Conservation (phyloP, 2,113 vertebrate species). For the Semnornis frantzii region DNA sequence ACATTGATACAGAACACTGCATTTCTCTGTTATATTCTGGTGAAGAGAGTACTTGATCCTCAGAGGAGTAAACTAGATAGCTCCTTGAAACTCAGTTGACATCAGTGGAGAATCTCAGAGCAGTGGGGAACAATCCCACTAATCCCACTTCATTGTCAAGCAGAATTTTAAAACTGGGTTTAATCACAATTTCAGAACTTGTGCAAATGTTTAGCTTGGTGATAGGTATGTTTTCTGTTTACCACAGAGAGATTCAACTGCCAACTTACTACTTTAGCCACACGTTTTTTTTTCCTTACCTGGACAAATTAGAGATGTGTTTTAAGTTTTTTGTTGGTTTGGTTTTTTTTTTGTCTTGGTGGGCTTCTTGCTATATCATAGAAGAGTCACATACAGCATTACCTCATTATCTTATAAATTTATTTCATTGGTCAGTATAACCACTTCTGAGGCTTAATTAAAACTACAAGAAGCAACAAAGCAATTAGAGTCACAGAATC, state of each 20-base stretch:
- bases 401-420: not conserved
- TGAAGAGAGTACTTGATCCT: not conserved
- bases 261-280: not conserved
- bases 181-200: not conserved
- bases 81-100: slow-evolving; percentile 3
- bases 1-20: not conserved
- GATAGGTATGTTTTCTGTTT: not conserved
- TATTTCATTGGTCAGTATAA: not conserved
- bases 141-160: not conserved
- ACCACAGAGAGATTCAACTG: not conserved
- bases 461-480: not conserved
- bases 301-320: not conserved
- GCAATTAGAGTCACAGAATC: not conserved
- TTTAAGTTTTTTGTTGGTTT: not conserved
- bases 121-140: not conserved
- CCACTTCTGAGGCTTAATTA: not conserved
- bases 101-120: not conserved
- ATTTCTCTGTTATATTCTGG: not conserved
- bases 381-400: not conserved
- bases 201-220: not conserved
- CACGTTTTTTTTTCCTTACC: not conserved
- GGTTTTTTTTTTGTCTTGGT: not conserved
- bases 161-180: not conserved
- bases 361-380: not conserved
- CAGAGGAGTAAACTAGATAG: not conserved